Conservation (phyloP, 1,140 invertebrate species). For the Pteromalus puparum region DNA sequence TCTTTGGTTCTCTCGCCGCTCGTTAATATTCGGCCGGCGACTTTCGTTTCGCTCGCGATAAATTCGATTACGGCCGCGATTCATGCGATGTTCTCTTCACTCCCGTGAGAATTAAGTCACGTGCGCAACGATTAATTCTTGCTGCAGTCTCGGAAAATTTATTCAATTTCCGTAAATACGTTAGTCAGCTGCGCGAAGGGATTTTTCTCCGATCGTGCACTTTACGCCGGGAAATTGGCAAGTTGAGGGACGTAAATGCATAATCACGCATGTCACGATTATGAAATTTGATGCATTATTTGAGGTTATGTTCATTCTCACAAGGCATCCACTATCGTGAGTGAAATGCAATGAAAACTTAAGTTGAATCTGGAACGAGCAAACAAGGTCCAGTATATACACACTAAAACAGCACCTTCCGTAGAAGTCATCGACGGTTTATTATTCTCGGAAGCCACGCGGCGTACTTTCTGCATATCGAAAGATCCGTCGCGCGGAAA, state of each 20-base stretch:
- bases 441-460: background rate
- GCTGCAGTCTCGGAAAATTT: background rate
- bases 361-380: background rate
- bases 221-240: too few relatives aligned
- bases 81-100: constrained; percentile 35
- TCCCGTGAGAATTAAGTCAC: constrained; percentile 1
- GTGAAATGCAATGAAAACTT: too few relatives aligned
- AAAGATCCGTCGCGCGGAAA: background rate
- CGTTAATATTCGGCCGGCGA: constrained; percentile 57
- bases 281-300: background rate
- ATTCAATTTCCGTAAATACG: constrained; percentile 1
- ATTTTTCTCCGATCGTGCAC: background rate
- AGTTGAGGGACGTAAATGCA: too few relatives aligned
- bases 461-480: background rate
- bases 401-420: background rate
- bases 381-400: background rate
- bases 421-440: background rate
- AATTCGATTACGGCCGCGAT: constrained; percentile 59
- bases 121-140: background rate
- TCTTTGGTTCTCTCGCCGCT: constrained; percentile 18
- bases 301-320: background rate
- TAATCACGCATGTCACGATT: too few relatives aligned
- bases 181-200: background rate
- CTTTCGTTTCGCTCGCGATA: constrained; percentile 53
- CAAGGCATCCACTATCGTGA: background rate